phyloP scores from a whole-genome alignment of 2,113 vertebrate species.

The Pseudorasbora parva region DNA sequence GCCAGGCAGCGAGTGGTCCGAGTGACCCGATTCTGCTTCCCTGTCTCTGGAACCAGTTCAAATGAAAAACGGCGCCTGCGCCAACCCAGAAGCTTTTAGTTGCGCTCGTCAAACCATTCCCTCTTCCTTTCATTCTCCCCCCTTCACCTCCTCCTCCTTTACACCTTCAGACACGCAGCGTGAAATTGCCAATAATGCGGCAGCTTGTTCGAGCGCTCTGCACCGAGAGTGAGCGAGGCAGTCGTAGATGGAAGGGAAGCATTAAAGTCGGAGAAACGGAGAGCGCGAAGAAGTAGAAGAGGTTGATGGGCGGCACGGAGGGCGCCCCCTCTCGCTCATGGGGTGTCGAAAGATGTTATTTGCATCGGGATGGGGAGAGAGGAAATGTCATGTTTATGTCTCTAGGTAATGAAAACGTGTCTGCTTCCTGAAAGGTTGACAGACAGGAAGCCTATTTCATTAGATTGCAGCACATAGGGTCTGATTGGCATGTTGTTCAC shows the following conservation, averaged over 20 bases:
- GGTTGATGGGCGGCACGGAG: neutral
- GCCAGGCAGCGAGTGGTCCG: constrained; percentile 67
- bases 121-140: constrained; percentile 45
- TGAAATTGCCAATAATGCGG: constrained; percentile 55
- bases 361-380: constrained; percentile 59
- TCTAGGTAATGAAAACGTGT: constrained; percentile 66
- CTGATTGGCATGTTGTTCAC: constrained; percentile 64
- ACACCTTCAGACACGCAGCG: constrained; percentile 50
- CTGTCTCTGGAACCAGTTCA: constrained; percentile 44
- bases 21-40: constrained; percentile 75
- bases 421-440: constrained; percentile 59
- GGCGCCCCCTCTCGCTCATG: constrained; percentile 3
- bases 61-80: constrained; percentile 51
- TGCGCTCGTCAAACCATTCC: constrained; percentile 55
- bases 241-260: constrained; percentile 9
- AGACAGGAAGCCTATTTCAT: constrained; percentile 69
- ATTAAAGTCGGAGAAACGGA: constrained; percentile 20
- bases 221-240: neutral
- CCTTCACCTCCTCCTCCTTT: constrained; percentile 29
- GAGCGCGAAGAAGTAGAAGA: constrained; percentile 19
- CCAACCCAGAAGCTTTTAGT: constrained; percentile 61
- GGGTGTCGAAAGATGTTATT: constrained; percentile 30
- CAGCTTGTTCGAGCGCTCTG: constrained; percentile 23
- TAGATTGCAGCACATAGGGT: constrained; percentile 56
- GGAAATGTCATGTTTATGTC: constrained; percentile 63